Evolutionary conservation across 2,113 vertebrate genomes (phyloP).

Genomic region (Mobula birostris): DNA sequence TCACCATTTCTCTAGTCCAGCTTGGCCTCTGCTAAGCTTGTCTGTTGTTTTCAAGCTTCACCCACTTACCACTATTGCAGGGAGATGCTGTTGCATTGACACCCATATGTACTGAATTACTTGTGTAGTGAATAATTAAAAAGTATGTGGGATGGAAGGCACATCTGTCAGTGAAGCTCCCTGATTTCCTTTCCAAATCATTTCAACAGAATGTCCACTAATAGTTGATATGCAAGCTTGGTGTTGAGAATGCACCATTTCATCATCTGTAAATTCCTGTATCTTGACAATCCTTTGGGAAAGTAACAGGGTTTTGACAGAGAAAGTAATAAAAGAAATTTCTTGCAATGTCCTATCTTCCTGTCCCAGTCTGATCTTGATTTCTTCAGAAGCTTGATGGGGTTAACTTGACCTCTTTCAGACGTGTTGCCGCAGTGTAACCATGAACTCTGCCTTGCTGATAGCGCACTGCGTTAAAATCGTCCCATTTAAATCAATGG

Average conservation of each 20-base stretch:
- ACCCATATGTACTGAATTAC: neutral
- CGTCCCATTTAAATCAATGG: neutral
- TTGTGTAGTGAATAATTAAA: neutral
- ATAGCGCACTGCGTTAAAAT: neutral
- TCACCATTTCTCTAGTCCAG: neutral
- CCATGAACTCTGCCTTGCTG: neutral
- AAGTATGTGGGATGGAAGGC: neutral
- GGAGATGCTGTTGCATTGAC: neutral
- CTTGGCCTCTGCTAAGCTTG: no score
- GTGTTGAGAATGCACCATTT: neutral
- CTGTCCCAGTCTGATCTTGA: neutral
- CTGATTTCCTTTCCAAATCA: neutral
- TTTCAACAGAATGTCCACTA: neutral
- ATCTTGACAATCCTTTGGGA: neutral
- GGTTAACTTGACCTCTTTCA: neutral
- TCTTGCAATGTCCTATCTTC: neutral
- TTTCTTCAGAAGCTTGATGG: neutral
- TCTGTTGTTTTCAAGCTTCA: neutral
- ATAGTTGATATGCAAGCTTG: neutral
- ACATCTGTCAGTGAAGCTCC: neutral
- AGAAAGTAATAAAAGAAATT: neutral
- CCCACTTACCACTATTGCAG: neutral
- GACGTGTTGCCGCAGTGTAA: neutral
- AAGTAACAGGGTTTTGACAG: neutral
- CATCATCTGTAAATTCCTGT: neutral